Conservation (phyloP, 2,797 vertebrate genomes). For the Bradypus variegatus region DNA sequence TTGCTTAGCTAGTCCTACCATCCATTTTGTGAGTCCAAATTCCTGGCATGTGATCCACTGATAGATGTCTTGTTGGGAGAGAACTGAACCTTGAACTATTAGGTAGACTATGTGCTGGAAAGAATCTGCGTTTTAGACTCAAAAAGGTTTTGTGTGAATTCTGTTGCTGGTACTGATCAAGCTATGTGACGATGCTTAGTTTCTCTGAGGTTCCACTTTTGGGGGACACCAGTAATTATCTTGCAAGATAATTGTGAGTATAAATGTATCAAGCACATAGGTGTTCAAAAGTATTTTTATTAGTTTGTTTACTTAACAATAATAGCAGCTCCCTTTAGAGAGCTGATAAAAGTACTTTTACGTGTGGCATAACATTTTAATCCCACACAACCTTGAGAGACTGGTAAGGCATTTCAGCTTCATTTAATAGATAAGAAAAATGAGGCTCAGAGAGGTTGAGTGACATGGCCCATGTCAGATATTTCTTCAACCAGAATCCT, state of each 20-base stretch:
- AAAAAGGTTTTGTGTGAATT: slow-evolving; percentile 4
- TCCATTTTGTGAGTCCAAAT: not conserved
- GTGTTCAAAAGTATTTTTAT: slow-evolving; percentile 22
- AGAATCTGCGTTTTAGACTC: not conserved
- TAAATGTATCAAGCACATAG: not conserved
- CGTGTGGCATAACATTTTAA: not conserved
- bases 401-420: not conserved
- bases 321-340: not conserved
- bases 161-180: not conserved
- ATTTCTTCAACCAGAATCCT: not conserved
- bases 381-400: not conserved
- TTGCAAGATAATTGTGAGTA: not conserved
- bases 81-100: not conserved
- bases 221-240: not conserved
- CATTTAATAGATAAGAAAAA: slow-evolving; percentile 21
- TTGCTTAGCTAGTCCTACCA: not conserved
- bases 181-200: not conserved
- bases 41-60: not conserved
- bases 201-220: not conserved
- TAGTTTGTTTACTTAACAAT: slow-evolving; percentile 7
- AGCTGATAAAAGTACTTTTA: not conserved
- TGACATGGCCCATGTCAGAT: not conserved
- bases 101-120: not conserved
- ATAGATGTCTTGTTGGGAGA: not conserved
- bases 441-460: not conserved